Percentiles rank a stretch among this genome's conserved stretches.
phyloP scores from a whole-genome alignment of 2,797 vertebrate species.

The Hybognathus amarus region DNA sequence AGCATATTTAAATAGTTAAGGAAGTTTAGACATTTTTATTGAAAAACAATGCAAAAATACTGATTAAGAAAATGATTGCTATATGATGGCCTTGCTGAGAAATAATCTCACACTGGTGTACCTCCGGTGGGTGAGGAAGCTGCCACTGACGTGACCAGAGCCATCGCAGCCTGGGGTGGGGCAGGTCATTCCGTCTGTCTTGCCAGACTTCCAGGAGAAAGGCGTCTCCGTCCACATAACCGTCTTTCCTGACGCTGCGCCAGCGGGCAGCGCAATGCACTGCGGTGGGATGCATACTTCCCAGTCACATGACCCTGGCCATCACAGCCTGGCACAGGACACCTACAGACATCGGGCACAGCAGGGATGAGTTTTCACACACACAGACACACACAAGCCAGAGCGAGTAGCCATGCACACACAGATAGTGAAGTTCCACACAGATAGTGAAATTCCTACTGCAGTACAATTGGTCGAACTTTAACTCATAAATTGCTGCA shows the following conservation, averaged over 20 bases:
- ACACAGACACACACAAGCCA: neutral
- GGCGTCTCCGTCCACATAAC: slow-evolving; percentile 94
- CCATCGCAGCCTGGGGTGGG: slow-evolving; percentile 97
- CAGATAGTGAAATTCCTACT: too few species aligned
- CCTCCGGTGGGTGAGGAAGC: slow-evolving; percentile 98
- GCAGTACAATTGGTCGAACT: neutral
- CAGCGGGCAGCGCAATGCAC: slow-evolving; percentile 94
- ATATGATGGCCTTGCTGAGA: neutral
- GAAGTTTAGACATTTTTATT: neutral
- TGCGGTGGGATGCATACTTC: slow-evolving; percentile 98
- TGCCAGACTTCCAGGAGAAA: slow-evolving; percentile 96
- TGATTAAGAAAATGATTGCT: neutral
- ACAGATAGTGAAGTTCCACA: neutral
- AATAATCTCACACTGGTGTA: slow-evolving; percentile 65
- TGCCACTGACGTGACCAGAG: slow-evolving; percentile 96
- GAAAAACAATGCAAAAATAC: neutral
- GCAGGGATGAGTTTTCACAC: neutral
- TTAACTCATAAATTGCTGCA: neutral
- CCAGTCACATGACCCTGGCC: slow-evolving; percentile 98
- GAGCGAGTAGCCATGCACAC: neutral
- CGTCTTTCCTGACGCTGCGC: slow-evolving; percentile 96
- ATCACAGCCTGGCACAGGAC: slow-evolving; percentile 96
- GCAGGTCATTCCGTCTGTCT: slow-evolving; percentile 97
- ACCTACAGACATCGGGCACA: slow-evolving; percentile 76
- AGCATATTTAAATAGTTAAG: neutral